Evolutionary conservation across 2,113 vertebrate species (phyloP), one percentile per base, ranked within the genome.

Genomic region (Coptodon bakossiorum): DNA sequence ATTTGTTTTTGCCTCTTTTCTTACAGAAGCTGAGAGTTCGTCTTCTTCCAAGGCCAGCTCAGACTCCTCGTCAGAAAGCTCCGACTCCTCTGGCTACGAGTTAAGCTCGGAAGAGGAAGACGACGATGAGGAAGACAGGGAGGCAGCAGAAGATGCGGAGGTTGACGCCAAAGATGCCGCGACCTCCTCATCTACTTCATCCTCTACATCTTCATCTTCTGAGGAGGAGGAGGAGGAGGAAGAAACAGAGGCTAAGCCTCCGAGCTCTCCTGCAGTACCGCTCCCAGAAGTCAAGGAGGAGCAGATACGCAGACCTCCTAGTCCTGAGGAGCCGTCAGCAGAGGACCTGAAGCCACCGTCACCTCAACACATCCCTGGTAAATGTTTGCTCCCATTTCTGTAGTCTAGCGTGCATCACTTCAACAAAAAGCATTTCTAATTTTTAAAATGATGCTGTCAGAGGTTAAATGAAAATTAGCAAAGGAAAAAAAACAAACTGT

Each of bases 81-180:
- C 96, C 0, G 97, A 97, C 61, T 99, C 98, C 50, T 98, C 98
- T 0, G 97, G 98, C 50, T 98, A 97, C 0, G 98, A 98, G 84
- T 95, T 97, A 11, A 98, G 97, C 13, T 98, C 98, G 2, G 98
- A 97, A 0, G 97, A 97, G 12, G 93, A 94, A 2, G 91, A 71
- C 3, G 83, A 84, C 0, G 45, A 92, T 10, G 91, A 85, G n/a
- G 91, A 96, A 94, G 94, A 95, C 93, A 96, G 94, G 10, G 94
- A 94, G 10, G 95, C 91, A 0, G 17, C 11, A 3, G 31, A 8
- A 6, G 84, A 78, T 3, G 48, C 31, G 0, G 96, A 95, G 1
- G 89, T 66, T 0, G 95, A 90, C 1, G 91, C 68, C 71, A 94
- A 94, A 89, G 90, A n/a, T 10, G 68, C 63, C 0, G 78, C 4